Percentiles rank a stretch among this genome's conserved stretches.
phyloP scores from a whole-genome alignment of 2,113 vertebrate genomes.

The Mionectes macconnelli region DNA sequence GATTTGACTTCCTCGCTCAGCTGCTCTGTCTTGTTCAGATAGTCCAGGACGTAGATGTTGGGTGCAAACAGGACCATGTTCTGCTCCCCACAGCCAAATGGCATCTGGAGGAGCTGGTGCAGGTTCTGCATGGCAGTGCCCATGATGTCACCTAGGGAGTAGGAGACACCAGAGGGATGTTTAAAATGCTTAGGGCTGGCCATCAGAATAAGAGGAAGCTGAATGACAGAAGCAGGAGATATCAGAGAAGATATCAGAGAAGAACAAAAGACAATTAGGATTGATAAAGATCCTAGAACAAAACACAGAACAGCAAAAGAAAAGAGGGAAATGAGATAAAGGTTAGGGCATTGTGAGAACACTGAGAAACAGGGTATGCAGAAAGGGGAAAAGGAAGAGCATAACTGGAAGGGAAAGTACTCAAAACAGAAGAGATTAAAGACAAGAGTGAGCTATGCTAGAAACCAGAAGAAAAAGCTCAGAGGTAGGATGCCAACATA shows the following conservation, averaged over 20 bases:
- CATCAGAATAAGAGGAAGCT: not conserved
- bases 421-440: not conserved
- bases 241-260: not conserved
- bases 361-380: not conserved
- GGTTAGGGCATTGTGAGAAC: not conserved
- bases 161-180: not conserved
- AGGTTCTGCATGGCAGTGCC: slow-evolving; percentile 82
- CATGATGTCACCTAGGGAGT: slow-evolving; percentile 83
- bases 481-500: not conserved
- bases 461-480: not conserved
- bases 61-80: slow-evolving; percentile 88
- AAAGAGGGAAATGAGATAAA: not conserved
- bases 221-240: not conserved
- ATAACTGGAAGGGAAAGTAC: not conserved
- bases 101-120: slow-evolving; percentile 84
- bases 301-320: not conserved
- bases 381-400: not conserved
- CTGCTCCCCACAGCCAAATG: slow-evolving; percentile 89
- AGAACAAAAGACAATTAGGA: not conserved
- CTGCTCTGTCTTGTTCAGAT: slow-evolving; percentile 82
- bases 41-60: slow-evolving; percentile 87
- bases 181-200: not conserved
- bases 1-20: slow-evolving; percentile 72
- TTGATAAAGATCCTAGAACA: not conserved
- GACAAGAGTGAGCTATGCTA: not conserved